phyloP scores from a whole-genome alignment of 2,113 vertebrate genomes.

The Tenrec ecaudatus region DNA sequence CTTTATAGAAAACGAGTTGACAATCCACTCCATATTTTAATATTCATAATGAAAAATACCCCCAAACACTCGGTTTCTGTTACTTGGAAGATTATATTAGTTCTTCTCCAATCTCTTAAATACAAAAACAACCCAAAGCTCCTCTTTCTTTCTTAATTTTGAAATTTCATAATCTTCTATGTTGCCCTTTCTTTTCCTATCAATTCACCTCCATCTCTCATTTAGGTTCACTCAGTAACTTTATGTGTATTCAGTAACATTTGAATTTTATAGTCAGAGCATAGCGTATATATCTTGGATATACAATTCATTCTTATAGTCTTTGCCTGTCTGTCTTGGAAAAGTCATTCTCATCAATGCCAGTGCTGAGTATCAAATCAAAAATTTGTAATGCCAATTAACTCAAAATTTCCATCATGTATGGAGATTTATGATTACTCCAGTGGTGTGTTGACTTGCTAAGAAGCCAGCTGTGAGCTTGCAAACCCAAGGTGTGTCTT shows the following conservation, averaged over 20 bases:
- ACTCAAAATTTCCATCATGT: conserved; percentile 74
- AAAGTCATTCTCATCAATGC: conserved; percentile 80
- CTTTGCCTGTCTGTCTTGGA: conserved; percentile 67
- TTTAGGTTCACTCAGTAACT: conserved; percentile 32
- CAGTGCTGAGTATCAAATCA: conserved; percentile 74
- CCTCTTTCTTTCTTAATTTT: conserved; percentile 28
- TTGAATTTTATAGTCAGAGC: conserved; percentile 66
- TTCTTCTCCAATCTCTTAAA: background rate
- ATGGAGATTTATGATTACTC: conserved; percentile 72
- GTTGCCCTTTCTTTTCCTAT: background rate
- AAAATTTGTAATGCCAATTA: conserved; percentile 79
- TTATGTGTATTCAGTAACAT: conserved; percentile 56
- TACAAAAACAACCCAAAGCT: background rate
- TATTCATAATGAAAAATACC: conserved; percentile 36
- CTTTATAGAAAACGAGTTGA: background rate
- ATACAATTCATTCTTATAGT: conserved; percentile 80
- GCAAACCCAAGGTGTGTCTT: conserved; percentile 62
- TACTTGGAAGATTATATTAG: conserved; percentile 15
- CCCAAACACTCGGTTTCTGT: background rate
- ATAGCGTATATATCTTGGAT: conserved; percentile 55
- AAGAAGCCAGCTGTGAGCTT: conserved; percentile 64
- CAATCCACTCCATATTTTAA: conserved; percentile 11
- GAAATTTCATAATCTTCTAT: background rate
- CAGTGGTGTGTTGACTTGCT: conserved; percentile 58
- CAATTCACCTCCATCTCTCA: background rate